Conservation (phyloP, 1,140 invertebrate species). For the Trichomalopsis sarcophagae region DNA sequence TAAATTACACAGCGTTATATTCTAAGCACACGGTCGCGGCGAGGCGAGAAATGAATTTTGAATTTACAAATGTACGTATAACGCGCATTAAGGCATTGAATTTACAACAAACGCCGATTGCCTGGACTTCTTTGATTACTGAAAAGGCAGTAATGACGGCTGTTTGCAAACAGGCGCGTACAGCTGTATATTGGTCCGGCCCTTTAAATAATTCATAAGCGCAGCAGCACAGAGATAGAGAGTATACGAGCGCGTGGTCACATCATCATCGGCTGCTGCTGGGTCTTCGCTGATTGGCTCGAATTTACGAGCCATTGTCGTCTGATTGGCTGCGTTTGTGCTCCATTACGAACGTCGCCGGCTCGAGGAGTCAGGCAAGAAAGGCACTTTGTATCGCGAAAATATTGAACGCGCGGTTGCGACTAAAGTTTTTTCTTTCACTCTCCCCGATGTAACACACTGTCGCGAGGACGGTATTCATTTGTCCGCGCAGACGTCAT, state of each 20-base stretch:
- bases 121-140: conserved; percentile 15
- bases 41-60: not conserved
- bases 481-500: not conserved
- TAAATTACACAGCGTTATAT: not conserved
- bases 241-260: conserved; percentile 61
- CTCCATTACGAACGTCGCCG: conserved; percentile 54
- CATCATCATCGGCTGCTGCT: conserved; percentile 56
- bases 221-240: conserved; percentile 61
- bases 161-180: conserved; percentile 44
- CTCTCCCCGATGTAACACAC: no score
- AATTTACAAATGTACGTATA: not conserved
- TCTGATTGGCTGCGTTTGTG: conserved; percentile 73
- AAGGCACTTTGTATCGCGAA: conserved; percentile 65
- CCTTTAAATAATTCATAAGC: conserved; percentile 74
- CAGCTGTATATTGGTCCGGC: conserved; percentile 21
- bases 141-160: conserved; percentile 12
- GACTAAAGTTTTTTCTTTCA: no score
- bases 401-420: not conserved
- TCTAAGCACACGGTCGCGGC: not conserved
- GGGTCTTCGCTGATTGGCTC: conserved; percentile 70
- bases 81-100: not conserved
- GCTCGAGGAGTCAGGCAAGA: conserved; percentile 59
- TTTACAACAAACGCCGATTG: not conserved
- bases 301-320: conserved; percentile 74
- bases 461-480: not conserved